These are phyloP conservation scores for Catharus minimus DNA, from an alignment of 2,113 vertebrate genomes.

Conservation along the genomic window DNA sequence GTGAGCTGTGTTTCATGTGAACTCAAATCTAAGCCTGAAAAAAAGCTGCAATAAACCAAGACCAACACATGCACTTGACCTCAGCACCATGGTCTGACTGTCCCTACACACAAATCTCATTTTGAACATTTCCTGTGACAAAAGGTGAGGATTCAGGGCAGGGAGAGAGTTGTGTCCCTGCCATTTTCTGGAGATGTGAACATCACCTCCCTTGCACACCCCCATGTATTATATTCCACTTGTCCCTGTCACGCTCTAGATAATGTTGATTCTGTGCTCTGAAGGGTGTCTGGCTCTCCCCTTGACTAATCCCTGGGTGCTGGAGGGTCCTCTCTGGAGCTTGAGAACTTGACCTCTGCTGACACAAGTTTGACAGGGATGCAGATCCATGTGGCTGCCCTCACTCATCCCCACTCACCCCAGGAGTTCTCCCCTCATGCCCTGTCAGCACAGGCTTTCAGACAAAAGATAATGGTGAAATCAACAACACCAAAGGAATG, in stretches of 20 bases:
- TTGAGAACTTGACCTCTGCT: slow-evolving; percentile 56
- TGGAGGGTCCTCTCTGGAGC: slow-evolving; percentile 25
- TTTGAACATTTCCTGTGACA: not conserved
- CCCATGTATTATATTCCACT: not conserved
- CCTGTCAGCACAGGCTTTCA: slow-evolving; percentile 32
- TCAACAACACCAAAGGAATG: slow-evolving; percentile 50
- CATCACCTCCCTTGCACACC: not conserved
- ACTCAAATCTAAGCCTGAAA: accelerated
- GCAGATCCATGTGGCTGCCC: not conserved
- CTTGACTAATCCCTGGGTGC: slow-evolving; percentile 21
- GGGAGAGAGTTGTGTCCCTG: not conserved
- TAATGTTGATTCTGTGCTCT: slow-evolving; percentile 39
- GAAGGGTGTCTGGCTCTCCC: slow-evolving; percentile 18
- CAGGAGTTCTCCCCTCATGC: slow-evolving; percentile 9
- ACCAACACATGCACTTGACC: not conserved
- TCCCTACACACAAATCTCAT: not conserved
- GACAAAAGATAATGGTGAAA: slow-evolving; percentile 48
- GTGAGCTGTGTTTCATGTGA: not conserved
- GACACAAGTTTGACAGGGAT: not conserved
- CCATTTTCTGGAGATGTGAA: not conserved
- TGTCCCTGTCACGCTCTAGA: not conserved
- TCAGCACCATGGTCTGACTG: not conserved
- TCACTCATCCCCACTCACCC: slow-evolving; percentile 33
- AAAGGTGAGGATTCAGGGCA: not conserved
- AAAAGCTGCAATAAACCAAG: not conserved